These are phyloP conservation scores for Phalangium opilio DNA, from an alignment of 2,888 invertebrate species.

Conservation along the genomic window DNA sequence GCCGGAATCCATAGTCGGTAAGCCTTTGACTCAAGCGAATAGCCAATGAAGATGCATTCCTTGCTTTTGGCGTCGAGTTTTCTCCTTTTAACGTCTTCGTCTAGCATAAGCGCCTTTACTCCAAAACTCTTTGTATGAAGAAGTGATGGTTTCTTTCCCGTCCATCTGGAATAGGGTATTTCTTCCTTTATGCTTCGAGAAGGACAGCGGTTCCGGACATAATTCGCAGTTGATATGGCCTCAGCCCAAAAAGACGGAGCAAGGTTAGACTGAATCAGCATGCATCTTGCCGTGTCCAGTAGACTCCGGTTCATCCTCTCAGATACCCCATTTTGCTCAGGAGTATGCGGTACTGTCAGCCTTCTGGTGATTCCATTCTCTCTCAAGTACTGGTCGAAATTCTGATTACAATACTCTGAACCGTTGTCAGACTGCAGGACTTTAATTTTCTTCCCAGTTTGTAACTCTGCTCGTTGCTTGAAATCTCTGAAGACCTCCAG, in stretches of 20 bases:
- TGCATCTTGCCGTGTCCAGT: constrained; percentile 6
- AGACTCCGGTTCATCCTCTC: constrained; percentile 10
- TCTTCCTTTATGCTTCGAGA: background rate
- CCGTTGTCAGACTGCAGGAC: constrained; percentile 9
- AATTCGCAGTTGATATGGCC: constrained; percentile 12
- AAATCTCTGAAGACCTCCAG: constrained; percentile 1
- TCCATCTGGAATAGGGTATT: background rate
- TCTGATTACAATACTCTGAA: constrained; percentile 5
- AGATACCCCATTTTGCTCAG: constrained; percentile 9
- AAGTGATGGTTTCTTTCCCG: background rate
- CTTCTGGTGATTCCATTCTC: constrained; percentile 4
- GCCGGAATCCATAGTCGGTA: background rate
- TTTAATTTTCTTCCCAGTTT: constrained; percentile 4
- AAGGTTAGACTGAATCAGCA: constrained; percentile 7
- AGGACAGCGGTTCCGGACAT: constrained; percentile 9
- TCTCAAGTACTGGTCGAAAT: constrained; percentile 2
- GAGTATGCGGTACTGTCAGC: constrained; percentile 7
- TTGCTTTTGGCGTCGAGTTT: background rate
- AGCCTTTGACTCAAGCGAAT: constrained; percentile 1
- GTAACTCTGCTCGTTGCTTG: constrained; percentile 1
- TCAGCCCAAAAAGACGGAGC: constrained; percentile 13
- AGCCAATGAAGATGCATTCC: constrained; percentile 2
- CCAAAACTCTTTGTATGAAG: constrained; percentile 1
- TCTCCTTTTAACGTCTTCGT: background rate
- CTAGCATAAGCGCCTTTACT: background rate